Evolutionary conservation across 2,888 invertebrate genomes (phyloP).

Genomic region (Drosophila greeni): DNA sequence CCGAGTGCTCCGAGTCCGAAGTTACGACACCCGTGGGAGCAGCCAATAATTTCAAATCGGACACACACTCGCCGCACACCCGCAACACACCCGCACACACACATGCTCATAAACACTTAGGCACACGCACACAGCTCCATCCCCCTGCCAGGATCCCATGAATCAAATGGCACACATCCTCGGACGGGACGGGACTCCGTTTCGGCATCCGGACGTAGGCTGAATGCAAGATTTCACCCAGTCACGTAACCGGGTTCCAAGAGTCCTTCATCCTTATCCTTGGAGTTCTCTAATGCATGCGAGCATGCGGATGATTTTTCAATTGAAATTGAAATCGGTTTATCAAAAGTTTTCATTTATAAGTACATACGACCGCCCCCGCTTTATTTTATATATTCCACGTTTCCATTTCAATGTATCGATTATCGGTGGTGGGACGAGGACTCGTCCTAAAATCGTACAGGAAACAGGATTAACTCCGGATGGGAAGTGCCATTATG

Average conservation of each 20-base stretch:
- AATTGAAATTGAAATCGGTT: conserved; percentile 43
- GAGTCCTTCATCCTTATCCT: neutral
- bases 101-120: conserved; percentile 28
- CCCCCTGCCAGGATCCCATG: conserved; percentile 48
- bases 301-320: conserved; percentile 30
- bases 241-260: conserved; percentile 25
- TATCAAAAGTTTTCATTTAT: conserved; percentile 40
- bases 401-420: conserved; percentile 25
- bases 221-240: conserved; percentile 33
- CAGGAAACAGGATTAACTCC: neutral
- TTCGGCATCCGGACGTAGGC: conserved; percentile 17
- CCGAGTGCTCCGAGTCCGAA: conserved; percentile 54
- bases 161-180: conserved; percentile 69
- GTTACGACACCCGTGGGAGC: conserved; percentile 76
- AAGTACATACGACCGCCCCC: neutral
- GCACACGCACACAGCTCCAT: conserved; percentile 21
- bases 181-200: conserved; percentile 32
- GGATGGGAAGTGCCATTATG: neutral
- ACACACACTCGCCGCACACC: conserved; percentile 48
- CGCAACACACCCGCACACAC: conserved; percentile 15
- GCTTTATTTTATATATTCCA: conserved; percentile 11
- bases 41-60: conserved; percentile 75
- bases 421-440: conserved; percentile 11
- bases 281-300: conserved; percentile 11
- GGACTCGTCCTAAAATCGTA: too few species aligned